These are phyloP conservation scores for Stenurella melanura DNA, from an alignment of 2,888 invertebrate species.

Conservation along the genomic window DNA sequence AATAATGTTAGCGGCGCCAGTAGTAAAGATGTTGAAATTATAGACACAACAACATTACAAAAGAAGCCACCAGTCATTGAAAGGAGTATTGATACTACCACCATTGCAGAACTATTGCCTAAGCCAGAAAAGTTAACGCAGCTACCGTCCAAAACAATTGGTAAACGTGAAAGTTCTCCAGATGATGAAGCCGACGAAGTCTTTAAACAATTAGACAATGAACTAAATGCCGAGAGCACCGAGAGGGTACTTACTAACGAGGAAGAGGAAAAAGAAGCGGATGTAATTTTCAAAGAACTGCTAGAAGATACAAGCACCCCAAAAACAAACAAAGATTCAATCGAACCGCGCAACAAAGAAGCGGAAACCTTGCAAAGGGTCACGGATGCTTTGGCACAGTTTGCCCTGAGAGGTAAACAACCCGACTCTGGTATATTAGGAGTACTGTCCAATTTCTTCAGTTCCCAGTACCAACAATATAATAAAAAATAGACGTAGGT, in stretches of 20 bases:
- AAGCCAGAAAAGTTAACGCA: constrained; percentile 48
- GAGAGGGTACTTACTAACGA: constrained; percentile 52
- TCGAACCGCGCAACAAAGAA: constrained; percentile 57
- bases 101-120: constrained; percentile 46
- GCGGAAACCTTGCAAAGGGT: constrained; percentile 64
- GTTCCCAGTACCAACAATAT: constrained; percentile 63
- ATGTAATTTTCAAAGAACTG: constrained; percentile 67
- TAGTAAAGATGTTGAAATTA: constrained; percentile 65
- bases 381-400: constrained; percentile 68
- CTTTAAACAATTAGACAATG: constrained; percentile 65
- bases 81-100: constrained; percentile 42
- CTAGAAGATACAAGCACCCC: constrained; percentile 64
- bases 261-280: constrained; percentile 65
- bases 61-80: constrained; percentile 33
- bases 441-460: constrained; percentile 68
- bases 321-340: constrained; percentile 45
- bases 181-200: constrained; percentile 59
- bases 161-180: constrained; percentile 54
- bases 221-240: constrained; percentile 60
- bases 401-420: constrained; percentile 66
- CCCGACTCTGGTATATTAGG: constrained; percentile 68
- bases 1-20: constrained; percentile 40
- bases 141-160: constrained; percentile 49
- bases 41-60: constrained; percentile 52
- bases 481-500: constrained; percentile 35